These are phyloP conservation scores for Glaucidium brasilianum DNA, from an alignment of 2,113 vertebrate genomes.

Conservation along the genomic window DNA sequence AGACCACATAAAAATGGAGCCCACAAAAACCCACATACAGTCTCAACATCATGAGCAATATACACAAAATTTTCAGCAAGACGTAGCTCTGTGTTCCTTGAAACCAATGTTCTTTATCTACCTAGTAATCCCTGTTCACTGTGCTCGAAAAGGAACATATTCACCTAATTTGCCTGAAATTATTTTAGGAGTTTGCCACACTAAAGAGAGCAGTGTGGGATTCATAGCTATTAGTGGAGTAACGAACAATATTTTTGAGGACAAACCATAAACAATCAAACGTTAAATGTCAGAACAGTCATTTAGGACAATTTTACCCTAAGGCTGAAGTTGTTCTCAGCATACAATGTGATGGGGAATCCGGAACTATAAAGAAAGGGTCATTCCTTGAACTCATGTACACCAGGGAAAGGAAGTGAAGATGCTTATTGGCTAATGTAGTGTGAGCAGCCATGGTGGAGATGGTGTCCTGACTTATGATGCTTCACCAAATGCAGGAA, in stretches of 20 bases:
- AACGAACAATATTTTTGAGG: not conserved
- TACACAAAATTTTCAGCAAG: not conserved
- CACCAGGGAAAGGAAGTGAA: not conserved
- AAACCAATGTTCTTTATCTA: not conserved
- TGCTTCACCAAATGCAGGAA: not conserved
- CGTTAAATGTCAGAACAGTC: not conserved
- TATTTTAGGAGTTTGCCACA: not conserved
- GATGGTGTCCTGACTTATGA: not conserved
- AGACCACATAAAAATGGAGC: not conserved
- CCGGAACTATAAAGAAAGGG: not conserved
- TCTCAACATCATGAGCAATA: not conserved
- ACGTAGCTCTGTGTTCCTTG: not conserved
- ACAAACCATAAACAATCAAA: conserved; percentile 16
- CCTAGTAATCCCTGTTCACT: not conserved
- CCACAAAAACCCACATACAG: not conserved
- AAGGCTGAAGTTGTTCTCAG: conserved; percentile 15
- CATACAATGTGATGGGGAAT: not conserved
- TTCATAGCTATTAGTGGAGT: not conserved
- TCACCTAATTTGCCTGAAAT: not conserved
- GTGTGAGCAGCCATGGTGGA: fast-evolving
- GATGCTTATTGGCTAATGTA: not conserved
- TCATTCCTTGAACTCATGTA: not conserved
- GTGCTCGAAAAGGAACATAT: not conserved
- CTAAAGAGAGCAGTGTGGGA: not conserved
- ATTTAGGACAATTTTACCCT: conserved; percentile 3